Evolutionary conservation across 2,888 invertebrate genomes (phyloP).

Genomic region (Linyphia triangularis): DNA sequence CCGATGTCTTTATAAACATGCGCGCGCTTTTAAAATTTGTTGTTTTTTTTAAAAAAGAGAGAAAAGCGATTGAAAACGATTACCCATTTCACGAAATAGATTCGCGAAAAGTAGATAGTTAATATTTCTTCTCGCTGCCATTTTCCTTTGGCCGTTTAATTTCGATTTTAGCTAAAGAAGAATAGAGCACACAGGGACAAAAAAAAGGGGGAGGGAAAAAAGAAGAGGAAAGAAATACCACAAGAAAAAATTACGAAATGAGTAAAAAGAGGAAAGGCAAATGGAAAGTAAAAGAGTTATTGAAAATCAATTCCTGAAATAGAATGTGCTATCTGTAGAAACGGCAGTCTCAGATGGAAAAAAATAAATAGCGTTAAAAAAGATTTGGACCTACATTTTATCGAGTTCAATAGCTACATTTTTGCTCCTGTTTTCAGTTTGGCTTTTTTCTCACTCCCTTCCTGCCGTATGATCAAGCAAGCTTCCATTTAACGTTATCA

Average conservation of each 20-base stretch:
- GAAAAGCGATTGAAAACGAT: slow-evolving; percentile 36
- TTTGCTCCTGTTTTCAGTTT: slow-evolving; percentile 11
- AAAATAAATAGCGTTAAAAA: slow-evolving; percentile 57
- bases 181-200: slow-evolving; percentile 7
- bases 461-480: neutral
- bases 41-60: neutral
- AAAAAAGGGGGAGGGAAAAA: neutral
- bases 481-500: slow-evolving; percentile 53
- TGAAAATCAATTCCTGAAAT: slow-evolving; percentile 65
- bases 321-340: slow-evolving; percentile 65
- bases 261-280: slow-evolving; percentile 41
- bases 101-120: slow-evolving; percentile 28
- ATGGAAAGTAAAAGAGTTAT: slow-evolving; percentile 67
- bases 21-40: too few relatives aligned
- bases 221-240: neutral
- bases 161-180: slow-evolving; percentile 18
- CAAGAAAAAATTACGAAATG: slow-evolving; percentile 19
- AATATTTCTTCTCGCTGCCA: slow-evolving; percentile 1
- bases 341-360: slow-evolving; percentile 32
- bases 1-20: too few relatives aligned
- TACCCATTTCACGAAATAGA: slow-evolving; percentile 40
- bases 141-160: slow-evolving; percentile 42
- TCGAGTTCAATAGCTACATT: slow-evolving; percentile 61
- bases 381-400: slow-evolving; percentile 66
- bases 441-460: neutral